phyloP scores from a whole-genome alignment of 2,113 vertebrate species.

The Limnothrissa miodon region DNA sequence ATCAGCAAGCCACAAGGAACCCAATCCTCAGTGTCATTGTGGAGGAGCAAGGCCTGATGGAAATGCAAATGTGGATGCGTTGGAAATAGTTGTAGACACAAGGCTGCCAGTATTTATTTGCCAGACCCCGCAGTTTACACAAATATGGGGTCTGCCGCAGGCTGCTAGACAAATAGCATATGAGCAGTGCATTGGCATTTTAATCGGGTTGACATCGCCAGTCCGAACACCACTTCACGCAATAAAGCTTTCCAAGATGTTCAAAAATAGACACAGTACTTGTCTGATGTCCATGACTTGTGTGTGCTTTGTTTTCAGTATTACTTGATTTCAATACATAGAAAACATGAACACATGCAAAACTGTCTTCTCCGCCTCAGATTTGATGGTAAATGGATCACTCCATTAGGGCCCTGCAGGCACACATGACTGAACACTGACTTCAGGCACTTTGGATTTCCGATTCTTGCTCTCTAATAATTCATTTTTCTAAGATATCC shows the following conservation, averaged over 20 bases:
- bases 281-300: neutral
- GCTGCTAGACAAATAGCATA: neutral
- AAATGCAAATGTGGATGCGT: neutral
- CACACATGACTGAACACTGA: neutral
- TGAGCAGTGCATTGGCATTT: neutral
- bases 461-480: neutral
- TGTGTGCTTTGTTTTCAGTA: neutral
- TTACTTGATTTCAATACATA: neutral
- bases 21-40: neutral
- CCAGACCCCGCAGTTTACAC: neutral
- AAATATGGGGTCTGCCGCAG: neutral
- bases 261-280: neutral
- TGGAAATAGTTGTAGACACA: neutral
- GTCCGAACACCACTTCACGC: neutral
- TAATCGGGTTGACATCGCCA: neutral
- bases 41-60: neutral
- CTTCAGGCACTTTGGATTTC: neutral
- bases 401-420: neutral
- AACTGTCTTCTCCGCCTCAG: neutral
- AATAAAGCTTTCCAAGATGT: neutral
- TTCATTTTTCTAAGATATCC: too few species aligned
- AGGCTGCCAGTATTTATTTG: neutral
- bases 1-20: neutral
- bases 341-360: neutral
- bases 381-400: neutral